phyloP scores from a whole-genome alignment of 1,140 invertebrate genomes.

The Teleogryllus occipitalis region DNA sequence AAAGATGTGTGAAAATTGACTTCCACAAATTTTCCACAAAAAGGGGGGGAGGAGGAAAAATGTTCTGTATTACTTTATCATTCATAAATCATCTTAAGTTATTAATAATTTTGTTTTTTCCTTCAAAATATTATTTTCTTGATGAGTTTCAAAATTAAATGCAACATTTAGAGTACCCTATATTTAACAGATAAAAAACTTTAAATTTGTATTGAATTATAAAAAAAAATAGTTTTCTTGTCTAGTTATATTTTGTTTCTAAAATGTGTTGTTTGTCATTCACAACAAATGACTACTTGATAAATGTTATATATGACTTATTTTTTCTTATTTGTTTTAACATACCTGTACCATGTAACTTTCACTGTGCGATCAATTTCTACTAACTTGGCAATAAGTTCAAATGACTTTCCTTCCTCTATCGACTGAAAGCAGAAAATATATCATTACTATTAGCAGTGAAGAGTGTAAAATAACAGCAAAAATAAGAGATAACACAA shows the following conservation, averaged over 20 bases:
- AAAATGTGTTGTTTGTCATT: background rate
- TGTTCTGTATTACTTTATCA: background rate
- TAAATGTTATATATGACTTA: too few relatives aligned
- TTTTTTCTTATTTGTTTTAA: conserved; percentile 10
- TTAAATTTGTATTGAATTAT: too few relatives aligned
- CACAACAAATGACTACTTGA: too few relatives aligned
- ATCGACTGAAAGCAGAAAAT: conserved; percentile 45
- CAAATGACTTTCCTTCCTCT: conserved; percentile 66
- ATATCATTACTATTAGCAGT: background rate
- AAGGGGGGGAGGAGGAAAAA: too few relatives aligned
- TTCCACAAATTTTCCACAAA: too few relatives aligned
- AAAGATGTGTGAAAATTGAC: too few relatives aligned
- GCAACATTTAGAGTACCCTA: background rate
- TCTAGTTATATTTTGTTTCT: background rate
- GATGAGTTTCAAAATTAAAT: background rate
- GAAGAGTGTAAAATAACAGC: background rate
- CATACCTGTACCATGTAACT: conserved; percentile 76
- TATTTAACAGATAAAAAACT: too few relatives aligned
- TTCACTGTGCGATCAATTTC: conserved; percentile 65
- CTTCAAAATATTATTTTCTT: background rate
- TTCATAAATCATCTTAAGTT: background rate
- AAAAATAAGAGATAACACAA: conserved; percentile 33
- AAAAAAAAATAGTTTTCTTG: too few relatives aligned
- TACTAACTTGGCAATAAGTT: conserved; percentile 64
- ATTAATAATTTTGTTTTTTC: background rate